These are phyloP conservation scores for Zosterops japonicus DNA, from an alignment of 2,113 vertebrate species.

Conservation along the genomic window DNA sequence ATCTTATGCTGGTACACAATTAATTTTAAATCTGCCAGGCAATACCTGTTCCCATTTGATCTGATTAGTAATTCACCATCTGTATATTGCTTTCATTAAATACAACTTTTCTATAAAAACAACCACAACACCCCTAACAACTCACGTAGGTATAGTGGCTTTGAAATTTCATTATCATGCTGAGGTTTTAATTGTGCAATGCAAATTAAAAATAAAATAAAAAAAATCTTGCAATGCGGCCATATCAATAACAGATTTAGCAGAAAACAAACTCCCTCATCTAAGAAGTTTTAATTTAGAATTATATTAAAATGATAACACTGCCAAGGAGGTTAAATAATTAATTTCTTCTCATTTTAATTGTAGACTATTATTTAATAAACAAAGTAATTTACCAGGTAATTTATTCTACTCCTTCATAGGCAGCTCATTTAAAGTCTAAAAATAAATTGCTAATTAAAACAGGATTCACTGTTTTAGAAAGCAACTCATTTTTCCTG, in stretches of 20 bases:
- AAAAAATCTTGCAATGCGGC: constrained; percentile 64
- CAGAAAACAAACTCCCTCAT: constrained; percentile 53
- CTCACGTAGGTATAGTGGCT: neutral
- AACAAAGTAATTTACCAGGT: constrained; percentile 66
- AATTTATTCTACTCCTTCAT: constrained; percentile 71
- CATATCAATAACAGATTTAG: constrained; percentile 71
- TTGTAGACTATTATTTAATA: constrained; percentile 75
- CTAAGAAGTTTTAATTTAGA: constrained; percentile 68
- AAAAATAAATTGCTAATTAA: constrained; percentile 75
- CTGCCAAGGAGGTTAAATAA: constrained; percentile 69
- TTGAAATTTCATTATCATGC: constrained; percentile 58
- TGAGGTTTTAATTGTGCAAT: constrained; percentile 73
- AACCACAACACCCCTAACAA: neutral
- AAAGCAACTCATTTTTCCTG: constrained; percentile 64
- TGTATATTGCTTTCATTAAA: constrained; percentile 58
- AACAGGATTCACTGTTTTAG: constrained; percentile 59
- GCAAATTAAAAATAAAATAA: constrained; percentile 73
- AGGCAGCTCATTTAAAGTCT: constrained; percentile 59
- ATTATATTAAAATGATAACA: constrained; percentile 70
- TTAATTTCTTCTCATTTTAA: constrained; percentile 72
- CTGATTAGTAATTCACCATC: constrained; percentile 53
- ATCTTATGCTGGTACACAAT: constrained; percentile 10
- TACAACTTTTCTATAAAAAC: constrained; percentile 19
- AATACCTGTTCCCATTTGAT: constrained; percentile 43
- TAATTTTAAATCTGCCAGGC: constrained; percentile 58